Conservation (phyloP, 2,888 invertebrate genomes). For the Platypus cylindrus region DNA sequence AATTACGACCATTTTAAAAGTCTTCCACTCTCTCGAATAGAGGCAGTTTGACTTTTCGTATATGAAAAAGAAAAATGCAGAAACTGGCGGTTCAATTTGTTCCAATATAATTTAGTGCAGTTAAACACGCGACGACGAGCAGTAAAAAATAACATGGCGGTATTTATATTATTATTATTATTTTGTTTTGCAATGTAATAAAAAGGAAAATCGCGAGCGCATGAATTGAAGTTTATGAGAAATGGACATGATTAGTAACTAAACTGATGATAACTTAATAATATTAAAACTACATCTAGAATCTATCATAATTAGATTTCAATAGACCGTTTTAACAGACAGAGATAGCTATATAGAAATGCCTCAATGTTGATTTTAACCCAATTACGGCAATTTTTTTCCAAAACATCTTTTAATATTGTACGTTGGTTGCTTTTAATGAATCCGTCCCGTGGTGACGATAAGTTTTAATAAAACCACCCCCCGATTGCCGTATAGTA, state of each 20-base stretch:
- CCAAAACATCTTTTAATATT: slow-evolving; percentile 16
- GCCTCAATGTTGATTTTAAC: too few species aligned
- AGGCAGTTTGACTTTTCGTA: slow-evolving; percentile 11
- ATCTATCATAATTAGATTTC: too few species aligned
- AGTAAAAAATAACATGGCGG: slow-evolving; percentile 22
- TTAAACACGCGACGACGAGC: slow-evolving; percentile 19
- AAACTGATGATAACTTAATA: too few species aligned
- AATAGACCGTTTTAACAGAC: too few species aligned
- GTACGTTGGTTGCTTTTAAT: slow-evolving; percentile 16
- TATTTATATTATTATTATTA: too few species aligned
- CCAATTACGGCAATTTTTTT: slow-evolving; percentile 11
- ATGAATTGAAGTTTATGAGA: too few species aligned
- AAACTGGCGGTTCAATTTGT: slow-evolving; percentile 20
- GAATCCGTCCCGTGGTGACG: slow-evolving; percentile 14
- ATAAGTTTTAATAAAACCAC: slow-evolving; percentile 19
- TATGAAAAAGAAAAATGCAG: too few species aligned
- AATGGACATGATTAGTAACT: too few species aligned
- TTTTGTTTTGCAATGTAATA: too few species aligned
- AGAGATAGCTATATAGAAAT: too few species aligned
- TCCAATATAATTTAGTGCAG: slow-evolving; percentile 19
- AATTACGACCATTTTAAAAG: slow-evolving; percentile 15
- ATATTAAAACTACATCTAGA: too few species aligned
- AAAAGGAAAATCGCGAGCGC: too few species aligned
- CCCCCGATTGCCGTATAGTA: slow-evolving; percentile 11
- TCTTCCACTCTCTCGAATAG: slow-evolving; percentile 18